A percentile compares a stretch with the other conserved stretches of the same genome.
Conservation (phyloP, 2,797 vertebrate genomes). For the Erithacus rubecula region DNA sequence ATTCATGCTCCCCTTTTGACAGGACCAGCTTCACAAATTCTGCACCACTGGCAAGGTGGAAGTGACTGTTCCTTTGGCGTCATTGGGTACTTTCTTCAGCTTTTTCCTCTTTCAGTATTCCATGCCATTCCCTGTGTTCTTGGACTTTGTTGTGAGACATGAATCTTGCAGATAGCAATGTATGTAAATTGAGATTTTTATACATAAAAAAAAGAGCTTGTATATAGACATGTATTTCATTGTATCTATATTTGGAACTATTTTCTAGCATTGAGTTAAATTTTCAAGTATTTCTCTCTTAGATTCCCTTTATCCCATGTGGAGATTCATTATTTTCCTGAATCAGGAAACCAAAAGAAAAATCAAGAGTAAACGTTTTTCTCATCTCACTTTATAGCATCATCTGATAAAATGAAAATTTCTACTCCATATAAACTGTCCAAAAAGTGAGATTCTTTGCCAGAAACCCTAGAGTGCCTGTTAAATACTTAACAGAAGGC, state of each 20-base stretch:
- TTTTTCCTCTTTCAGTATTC: not conserved
- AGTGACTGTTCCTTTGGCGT: not conserved
- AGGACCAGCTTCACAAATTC: not conserved
- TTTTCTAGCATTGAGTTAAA: not conserved
- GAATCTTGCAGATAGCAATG: not conserved
- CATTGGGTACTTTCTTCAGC: not conserved
- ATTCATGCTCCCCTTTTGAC: not conserved
- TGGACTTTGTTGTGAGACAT: not conserved
- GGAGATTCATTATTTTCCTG: constrained; percentile 17
- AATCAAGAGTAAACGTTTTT: constrained; percentile 33
- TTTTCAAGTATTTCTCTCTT: not conserved
- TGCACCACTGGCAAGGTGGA: not conserved
- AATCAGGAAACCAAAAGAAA: constrained; percentile 15
- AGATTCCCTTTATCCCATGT: constrained; percentile 7
- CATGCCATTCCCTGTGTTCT: not conserved
- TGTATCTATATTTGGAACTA: not conserved
- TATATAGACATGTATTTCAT: not conserved
- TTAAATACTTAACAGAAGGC: constrained; percentile 65
- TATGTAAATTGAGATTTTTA: not conserved
- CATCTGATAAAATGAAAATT: constrained; percentile 67
- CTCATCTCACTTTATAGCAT: constrained; percentile 51
- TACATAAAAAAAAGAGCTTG: not conserved
- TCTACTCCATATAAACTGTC: constrained; percentile 59
- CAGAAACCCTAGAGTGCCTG: constrained; percentile 42
- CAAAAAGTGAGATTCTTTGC: constrained; percentile 66